These are phyloP conservation scores for Eucidaris tribuloides DNA, from an alignment of 35 echinoderm and acorn worm species.

Conservation along the genomic window DNA sequence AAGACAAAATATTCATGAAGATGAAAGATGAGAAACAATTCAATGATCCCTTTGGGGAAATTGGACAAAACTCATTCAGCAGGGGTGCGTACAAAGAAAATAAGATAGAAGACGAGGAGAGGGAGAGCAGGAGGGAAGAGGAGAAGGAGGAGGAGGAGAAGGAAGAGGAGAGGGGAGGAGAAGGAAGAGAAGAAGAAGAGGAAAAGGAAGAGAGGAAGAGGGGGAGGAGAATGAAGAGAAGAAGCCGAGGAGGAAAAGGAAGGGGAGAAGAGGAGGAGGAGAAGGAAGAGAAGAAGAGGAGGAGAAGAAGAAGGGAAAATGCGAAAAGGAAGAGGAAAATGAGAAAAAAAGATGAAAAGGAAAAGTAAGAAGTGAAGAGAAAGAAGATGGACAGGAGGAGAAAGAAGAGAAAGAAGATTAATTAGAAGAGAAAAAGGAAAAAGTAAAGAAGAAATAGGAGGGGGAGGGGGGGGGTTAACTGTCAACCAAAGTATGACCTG, in stretches of 20 bases:
- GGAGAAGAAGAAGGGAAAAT: no score
- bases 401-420: no score
- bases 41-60: neutral
- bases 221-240: neutral
- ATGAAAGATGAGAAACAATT: neutral
- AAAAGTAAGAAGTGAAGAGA: no score
- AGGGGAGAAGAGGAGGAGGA: neutral
- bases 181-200: neutral
- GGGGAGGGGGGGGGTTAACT: no score
- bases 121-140: neutral
- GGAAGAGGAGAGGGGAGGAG: neutral
- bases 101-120: neutral
- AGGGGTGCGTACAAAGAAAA: neutral
- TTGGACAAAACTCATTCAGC: neutral
- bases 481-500: no score
- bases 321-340: neutral
- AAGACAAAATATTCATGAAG: neutral
- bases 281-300: conserved; percentile 1
- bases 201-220: neutral
- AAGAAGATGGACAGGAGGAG: no score
- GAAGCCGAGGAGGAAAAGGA: neutral
- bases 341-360: neutral
- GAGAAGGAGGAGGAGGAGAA: neutral
- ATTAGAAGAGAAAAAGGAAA: no score
- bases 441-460: no score